Percentiles rank a stretch among this genome's conserved stretches.
phyloP scores from a whole-genome alignment of 2,113 vertebrate species.

The Myrmophylax atrothorax region DNA sequence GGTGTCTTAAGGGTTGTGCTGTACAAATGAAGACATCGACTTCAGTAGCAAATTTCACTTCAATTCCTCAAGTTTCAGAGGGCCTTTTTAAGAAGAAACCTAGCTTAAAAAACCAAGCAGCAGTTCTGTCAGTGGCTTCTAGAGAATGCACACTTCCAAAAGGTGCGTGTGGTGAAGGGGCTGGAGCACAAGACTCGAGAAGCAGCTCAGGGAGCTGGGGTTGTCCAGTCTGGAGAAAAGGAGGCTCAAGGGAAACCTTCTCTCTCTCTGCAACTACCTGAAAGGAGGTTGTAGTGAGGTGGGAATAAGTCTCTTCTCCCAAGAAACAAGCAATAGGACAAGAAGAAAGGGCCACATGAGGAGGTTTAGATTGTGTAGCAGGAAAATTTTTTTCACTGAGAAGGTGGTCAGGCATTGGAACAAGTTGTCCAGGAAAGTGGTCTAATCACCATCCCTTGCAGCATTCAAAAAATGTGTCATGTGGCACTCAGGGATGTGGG shows the following conservation, averaged over 20 bases:
- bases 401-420: neutral
- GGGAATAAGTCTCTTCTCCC: neutral
- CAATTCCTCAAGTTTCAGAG: neutral
- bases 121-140: neutral
- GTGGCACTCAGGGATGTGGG: neutral
- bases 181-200: neutral
- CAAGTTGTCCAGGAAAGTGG: neutral
- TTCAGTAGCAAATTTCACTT: neutral
- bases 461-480: neutral
- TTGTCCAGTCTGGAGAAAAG: neutral
- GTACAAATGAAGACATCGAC: neutral
- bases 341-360: neutral
- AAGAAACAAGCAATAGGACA: neutral
- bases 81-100: neutral
- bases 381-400: neutral
- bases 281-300: neutral
- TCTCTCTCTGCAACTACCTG: neutral
- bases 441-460: neutral
- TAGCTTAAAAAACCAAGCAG: neutral
- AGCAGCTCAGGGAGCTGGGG: neutral
- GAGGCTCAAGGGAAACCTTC: neutral
- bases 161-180: neutral
- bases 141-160: neutral
- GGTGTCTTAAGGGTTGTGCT: neutral
- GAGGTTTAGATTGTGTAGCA: neutral